Base-by-base conservation (phyloP, 2,888 invertebrate species). In the Tachina fera region DNA sequence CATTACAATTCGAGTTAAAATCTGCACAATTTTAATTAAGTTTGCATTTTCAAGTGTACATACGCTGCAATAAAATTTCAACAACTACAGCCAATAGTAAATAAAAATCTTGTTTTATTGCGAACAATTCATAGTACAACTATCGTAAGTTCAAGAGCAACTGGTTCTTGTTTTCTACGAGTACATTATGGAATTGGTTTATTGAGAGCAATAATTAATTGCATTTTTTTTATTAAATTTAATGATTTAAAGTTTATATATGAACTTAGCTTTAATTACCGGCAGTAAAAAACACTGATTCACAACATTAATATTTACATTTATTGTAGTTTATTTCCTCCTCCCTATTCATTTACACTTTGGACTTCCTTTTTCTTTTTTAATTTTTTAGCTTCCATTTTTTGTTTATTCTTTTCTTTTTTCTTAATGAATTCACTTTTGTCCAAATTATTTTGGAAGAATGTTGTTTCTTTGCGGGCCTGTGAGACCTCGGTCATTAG, bases 381-480 rank as follows among this genome's bases (percentile, higher is more conserved):
- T 16, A 68, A 45, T 11, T 56, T 80, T 60, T 77, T 74, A 8
- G 60, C 79, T 43, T 83, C 84, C 72, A 87, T 86, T 81, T 90
- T 91, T 56, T 89, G 90, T 5, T 84, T 80, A 60, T 87, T 90
- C 61, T 92, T 92, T 1, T 89, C 89, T 70, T 90, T 88, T 83
- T 92, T 92, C 51, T 94, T 95, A 16, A 95, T 90, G 90, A 94
- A 96, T 88, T 96, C 96, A 91, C 96, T 96, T 89, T 96, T 96
- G 88, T 97, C 97, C 22, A 98, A 94, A 93, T 96, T 97, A 78
- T 95, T 94, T 84, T 97, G 96, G 93, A 98, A 97, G 93, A 96
- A 97, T 87, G 96, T 96, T 0, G 97, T 96, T 92, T 98, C 97
- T 92, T 96, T 96, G 92, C 98, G 98, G 0, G 97, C 98, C 91